Conservation (phyloP, 2,797 vertebrate species). For the Amblyopsis hoosieri region DNA sequence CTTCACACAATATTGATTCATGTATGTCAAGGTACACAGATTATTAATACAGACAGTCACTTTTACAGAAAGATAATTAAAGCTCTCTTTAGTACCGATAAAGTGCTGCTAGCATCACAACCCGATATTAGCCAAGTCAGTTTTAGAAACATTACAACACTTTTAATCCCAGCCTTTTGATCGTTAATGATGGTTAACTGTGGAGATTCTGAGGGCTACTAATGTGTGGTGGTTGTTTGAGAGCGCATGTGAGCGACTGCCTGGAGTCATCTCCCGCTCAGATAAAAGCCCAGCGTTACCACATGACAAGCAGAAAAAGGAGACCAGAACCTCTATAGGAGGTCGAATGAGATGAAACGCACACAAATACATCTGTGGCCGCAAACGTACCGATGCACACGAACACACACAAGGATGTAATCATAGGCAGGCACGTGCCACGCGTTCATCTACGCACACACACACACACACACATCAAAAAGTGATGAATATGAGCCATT, state of each 20-base stretch:
- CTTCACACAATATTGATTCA: too few species aligned
- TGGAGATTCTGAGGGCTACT: conserved; percentile 11
- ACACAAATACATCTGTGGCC: conserved; percentile 24
- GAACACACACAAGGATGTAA: neutral
- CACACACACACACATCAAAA: neutral
- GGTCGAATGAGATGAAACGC: conserved; percentile 47
- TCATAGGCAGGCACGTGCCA: conserved; percentile 1
- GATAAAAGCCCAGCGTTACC: conserved; percentile 69
- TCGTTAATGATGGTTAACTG: conserved; percentile 46
- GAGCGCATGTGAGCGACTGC: conserved; percentile 62
- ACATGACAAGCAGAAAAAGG: conserved; percentile 63
- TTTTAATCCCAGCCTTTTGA: conserved; percentile 42
- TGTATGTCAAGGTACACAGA: neutral
- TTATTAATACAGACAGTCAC: neutral
- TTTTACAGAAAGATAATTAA: neutral
- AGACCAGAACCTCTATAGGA: conserved; percentile 51
- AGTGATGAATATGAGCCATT: conserved; percentile 5
- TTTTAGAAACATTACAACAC: conserved; percentile 52
- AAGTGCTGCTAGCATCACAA: neutral
- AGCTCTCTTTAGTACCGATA: neutral
- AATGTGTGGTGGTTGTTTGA: conserved; percentile 32
- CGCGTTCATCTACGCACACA: conserved; percentile 1
- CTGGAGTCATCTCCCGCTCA: conserved; percentile 68
- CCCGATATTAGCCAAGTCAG: conserved; percentile 28
- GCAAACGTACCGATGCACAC: conserved; percentile 3